phyloP scores from a whole-genome alignment of 2,888 invertebrate species.

The Eristalis tenax region DNA sequence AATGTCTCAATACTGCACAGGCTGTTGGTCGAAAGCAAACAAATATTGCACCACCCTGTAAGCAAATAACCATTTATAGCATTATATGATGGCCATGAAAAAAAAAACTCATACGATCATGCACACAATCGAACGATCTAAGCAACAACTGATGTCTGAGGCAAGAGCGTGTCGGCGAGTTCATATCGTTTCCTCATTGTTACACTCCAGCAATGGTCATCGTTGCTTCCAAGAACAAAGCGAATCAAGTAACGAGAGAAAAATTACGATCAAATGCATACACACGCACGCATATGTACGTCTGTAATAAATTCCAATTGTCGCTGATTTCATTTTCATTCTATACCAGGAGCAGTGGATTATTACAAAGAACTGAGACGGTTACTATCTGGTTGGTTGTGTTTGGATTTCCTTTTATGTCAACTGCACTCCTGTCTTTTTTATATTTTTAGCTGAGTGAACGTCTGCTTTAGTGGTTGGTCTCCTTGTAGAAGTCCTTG shows the following conservation, averaged over 20 bases:
- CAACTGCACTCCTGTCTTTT: constrained; percentile 19
- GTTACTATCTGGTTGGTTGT: constrained; percentile 9
- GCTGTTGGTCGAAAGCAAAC: too few species aligned
- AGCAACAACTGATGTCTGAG: not conserved
- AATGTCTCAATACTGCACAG: not conserved
- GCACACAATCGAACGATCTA: constrained; percentile 1
- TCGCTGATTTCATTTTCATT: constrained; percentile 59
- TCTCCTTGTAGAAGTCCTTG: constrained; percentile 59
- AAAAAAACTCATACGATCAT: not conserved
- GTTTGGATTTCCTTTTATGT: constrained; percentile 54
- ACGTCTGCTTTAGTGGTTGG: constrained; percentile 52
- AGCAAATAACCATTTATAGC: not conserved
- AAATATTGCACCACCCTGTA: not conserved
- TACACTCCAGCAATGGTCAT: constrained; percentile 8
- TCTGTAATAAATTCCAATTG: constrained; percentile 47
- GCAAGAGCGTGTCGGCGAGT: constrained; percentile 14
- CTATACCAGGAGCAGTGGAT: not conserved
- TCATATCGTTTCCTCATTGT: constrained; percentile 56
- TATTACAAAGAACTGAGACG: constrained; percentile 29
- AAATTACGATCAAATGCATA: constrained; percentile 4
- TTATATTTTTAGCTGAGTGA: constrained; percentile 30
- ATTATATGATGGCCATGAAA: not conserved
- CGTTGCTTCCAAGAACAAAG: constrained; percentile 27
- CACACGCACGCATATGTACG: not conserved
- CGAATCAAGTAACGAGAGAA: not conserved